Percentiles rank a stretch among this genome's conserved stretches.
phyloP scores from a whole-genome alignment of 2,888 invertebrate species.

The Mallateleia sp. region DNA sequence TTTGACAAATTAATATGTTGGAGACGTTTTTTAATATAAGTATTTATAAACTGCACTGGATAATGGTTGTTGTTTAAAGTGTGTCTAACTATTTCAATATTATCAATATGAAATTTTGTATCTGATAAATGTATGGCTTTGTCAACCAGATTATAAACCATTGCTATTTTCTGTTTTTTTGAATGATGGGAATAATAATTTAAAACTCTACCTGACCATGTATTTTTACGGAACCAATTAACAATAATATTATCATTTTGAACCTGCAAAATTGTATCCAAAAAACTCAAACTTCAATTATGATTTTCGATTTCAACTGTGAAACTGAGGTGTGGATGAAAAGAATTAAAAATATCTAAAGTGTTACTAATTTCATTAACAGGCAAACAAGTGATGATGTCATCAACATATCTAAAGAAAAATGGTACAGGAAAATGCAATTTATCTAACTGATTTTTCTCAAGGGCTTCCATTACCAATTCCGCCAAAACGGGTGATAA shows the following conservation, averaged over 20 bases:
- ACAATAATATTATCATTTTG: too few species aligned
- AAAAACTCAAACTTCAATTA: too few species aligned
- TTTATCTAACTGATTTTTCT: not conserved
- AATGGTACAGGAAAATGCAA: not conserved
- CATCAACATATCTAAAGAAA: conserved; percentile 3
- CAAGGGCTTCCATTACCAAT: not conserved
- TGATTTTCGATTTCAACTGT: too few species aligned
- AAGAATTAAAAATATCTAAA: too few species aligned
- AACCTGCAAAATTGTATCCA: too few species aligned
- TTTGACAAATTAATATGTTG: too few species aligned
- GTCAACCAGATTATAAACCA: not conserved
- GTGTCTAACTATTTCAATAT: not conserved
- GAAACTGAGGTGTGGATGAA: too few species aligned
- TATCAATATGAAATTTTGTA: not conserved
- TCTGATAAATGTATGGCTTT: not conserved
- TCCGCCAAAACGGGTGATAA: not conserved
- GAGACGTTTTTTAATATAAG: too few species aligned
- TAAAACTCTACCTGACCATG: too few species aligned
- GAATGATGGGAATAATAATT: not conserved
- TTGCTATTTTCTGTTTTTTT: not conserved
- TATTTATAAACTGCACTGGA: not conserved
- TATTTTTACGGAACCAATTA: too few species aligned
- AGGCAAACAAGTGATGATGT: not conserved
- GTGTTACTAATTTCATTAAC: not conserved
- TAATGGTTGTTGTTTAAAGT: not conserved